A percentile compares a stretch with the other conserved stretches of the same genome.
Conservation (phyloP, 2,113 vertebrate genomes). For the Neogobius melanostomus region DNA sequence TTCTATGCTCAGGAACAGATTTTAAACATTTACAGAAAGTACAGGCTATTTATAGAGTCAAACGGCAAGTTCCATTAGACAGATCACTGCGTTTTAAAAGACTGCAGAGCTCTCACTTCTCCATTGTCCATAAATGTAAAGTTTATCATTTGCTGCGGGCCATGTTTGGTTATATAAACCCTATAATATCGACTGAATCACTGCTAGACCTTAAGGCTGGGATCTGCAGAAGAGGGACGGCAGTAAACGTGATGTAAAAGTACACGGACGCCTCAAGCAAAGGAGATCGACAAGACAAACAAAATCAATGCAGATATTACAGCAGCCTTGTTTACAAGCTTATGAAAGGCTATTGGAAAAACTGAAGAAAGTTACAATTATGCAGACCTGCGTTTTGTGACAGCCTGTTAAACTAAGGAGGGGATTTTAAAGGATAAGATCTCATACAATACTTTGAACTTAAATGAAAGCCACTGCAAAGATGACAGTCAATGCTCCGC, state of each 20-base stretch:
- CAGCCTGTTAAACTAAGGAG: not conserved
- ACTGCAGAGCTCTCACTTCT: not conserved
- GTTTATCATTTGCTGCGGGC: conserved; percentile 13
- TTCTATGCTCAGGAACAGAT: not conserved
- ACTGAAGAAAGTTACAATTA: conserved; percentile 3
- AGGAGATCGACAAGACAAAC: conserved; percentile 1
- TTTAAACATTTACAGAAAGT: not conserved
- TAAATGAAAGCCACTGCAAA: not conserved
- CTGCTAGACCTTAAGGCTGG: conserved; percentile 2
- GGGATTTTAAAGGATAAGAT: not conserved
- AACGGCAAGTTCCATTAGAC: not conserved
- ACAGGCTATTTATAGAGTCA: not conserved
- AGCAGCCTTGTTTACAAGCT: not conserved
- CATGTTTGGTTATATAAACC: not conserved
- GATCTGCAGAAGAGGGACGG: not conserved
- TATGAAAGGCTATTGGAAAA: conserved; percentile 22
- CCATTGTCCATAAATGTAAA: not conserved
- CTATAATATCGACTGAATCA: conserved; percentile 13
- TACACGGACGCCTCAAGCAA: conserved; percentile 6
- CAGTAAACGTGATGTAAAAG: not conserved
- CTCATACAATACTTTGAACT: not conserved
- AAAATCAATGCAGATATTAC: conserved; percentile 14
- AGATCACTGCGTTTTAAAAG: not conserved
- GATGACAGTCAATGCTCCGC: not conserved
- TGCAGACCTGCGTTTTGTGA: not conserved